Base-by-base conservation (phyloP, 1,140 invertebrate genomes). In the Odontomachus brunneus region DNA sequence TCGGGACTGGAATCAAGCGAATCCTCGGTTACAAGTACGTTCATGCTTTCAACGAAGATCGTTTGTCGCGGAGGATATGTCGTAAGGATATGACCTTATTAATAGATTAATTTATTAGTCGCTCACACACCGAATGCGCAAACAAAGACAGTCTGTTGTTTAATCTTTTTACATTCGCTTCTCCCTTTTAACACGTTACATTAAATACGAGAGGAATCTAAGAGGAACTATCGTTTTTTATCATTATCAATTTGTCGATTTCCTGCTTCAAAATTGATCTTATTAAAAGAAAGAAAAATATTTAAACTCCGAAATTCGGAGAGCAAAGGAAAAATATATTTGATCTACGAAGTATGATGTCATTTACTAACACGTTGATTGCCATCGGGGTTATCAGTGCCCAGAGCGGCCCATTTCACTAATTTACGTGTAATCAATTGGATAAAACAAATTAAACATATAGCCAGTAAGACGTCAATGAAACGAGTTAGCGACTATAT, bases 71-170 rank as follows among this genome's bases (percentile, higher is more conserved):
- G 14, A 59, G 33, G 38, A 29, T 17, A 38, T 1, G 51, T 24
- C 17, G 26, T 26, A 53, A 22, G 22, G 22, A 69, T 12, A 15
- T 14, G 22, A 15, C 71, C 22, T 26, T 69, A n/a, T 33, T n/a
- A n/a, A 33, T 49, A 17, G 17, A 19, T 26, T 69, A 57, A 71
- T 69, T 69, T 78, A 80, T 76, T 69, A 78, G 38, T 69, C 5
- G 49, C 22, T 78, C 33, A 38, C 38, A 33, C 29, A 33, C 9
- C n/a, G n/a, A 66, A 51, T 44, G 38, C 38, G 38, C 26, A 22
- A 65, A 65, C 29, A 44, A 66, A 78, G 19, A 55, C 63, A 78
- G 17, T 57, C 33, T 24, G 49, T 24, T 11, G 38, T 44, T 44
- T 7, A 11, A 55, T 51, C 67, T 53, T 7, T 26, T 17, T 66